phyloP scores from a whole-genome alignment of 2,888 invertebrate genomes.

The Alsophila aescularia region DNA sequence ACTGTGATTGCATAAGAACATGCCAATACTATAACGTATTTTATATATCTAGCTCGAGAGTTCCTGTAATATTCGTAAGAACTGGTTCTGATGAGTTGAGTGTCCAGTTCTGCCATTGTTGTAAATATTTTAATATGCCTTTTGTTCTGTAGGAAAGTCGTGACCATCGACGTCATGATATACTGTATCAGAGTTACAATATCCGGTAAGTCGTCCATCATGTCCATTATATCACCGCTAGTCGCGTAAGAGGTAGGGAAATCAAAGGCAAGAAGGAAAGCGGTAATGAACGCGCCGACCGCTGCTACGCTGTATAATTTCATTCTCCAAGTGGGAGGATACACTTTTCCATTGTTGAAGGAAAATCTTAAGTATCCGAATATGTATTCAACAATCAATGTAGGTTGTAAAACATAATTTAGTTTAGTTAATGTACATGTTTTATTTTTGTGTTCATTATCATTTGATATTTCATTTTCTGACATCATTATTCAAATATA shows the following conservation, averaged over 20 bases:
- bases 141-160: constrained; percentile 18
- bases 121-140: constrained; percentile 17
- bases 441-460: background rate
- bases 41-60: constrained; percentile 35
- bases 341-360: constrained; percentile 39
- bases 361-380: constrained; percentile 55
- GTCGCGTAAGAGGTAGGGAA: background rate
- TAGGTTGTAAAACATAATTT: background rate
- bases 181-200: constrained; percentile 33
- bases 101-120: constrained; percentile 19
- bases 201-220: constrained; percentile 33
- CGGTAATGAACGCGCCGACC: background rate
- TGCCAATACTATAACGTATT: constrained; percentile 33
- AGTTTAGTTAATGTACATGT: background rate
- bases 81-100: constrained; percentile 10
- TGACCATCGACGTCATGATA: constrained; percentile 20
- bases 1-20: constrained; percentile 36
- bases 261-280: background rate
- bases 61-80: constrained; percentile 27
- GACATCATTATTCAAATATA: background rate
- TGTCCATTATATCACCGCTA: constrained; percentile 15
- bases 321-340: constrained; percentile 42
- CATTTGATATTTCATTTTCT: background rate
- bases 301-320: constrained; percentile 44
- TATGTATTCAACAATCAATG: background rate